Percentiles rank a stretch among this genome's conserved stretches.
Conservation (phyloP, 2,113 vertebrate species). For the Coregonus clupeaformis region DNA sequence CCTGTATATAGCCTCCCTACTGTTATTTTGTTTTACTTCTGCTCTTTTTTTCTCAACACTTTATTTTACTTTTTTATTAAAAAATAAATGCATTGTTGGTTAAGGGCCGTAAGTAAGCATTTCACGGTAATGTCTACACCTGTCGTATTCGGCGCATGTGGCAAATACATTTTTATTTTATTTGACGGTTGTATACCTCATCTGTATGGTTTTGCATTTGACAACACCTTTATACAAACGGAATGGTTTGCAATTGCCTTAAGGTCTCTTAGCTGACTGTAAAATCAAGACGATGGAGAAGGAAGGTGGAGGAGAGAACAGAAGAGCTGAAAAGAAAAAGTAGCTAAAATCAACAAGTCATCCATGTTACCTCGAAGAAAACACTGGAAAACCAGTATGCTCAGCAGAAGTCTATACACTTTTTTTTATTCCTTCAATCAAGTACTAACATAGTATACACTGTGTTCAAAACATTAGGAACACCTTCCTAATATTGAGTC, state of each 20-base stretch:
- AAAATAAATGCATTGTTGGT: too few species aligned
- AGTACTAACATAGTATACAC: not conserved
- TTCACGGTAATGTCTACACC: too few species aligned
- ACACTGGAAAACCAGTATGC: constrained; percentile 82
- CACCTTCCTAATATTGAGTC: too few species aligned
- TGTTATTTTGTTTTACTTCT: too few species aligned
- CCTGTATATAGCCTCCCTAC: too few species aligned
- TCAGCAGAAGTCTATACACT: constrained; percentile 71
- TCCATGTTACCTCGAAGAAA: constrained; percentile 79
- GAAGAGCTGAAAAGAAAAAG: constrained; percentile 58
- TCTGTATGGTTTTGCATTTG: not conserved
- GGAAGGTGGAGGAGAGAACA: constrained; percentile 56
- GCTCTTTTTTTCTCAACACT: too few species aligned
- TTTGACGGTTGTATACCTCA: not conserved
- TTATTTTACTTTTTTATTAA: too few species aligned
- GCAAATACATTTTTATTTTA: too few species aligned
- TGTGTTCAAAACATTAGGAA: too few species aligned
- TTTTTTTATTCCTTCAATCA: not conserved
- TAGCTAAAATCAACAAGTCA: constrained; percentile 69
- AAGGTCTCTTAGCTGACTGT: constrained; percentile 74
- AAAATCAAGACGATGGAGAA: constrained; percentile 46
- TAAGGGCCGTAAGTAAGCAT: too few species aligned
- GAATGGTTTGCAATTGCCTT: constrained; percentile 68
- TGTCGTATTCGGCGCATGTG: too few species aligned
- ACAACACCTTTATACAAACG: constrained; percentile 63